Evolutionary conservation across 2,888 invertebrate genomes (phyloP), one percentile per base, ranked within the genome.

Genomic region (Drosophila acutilabella): DNA sequence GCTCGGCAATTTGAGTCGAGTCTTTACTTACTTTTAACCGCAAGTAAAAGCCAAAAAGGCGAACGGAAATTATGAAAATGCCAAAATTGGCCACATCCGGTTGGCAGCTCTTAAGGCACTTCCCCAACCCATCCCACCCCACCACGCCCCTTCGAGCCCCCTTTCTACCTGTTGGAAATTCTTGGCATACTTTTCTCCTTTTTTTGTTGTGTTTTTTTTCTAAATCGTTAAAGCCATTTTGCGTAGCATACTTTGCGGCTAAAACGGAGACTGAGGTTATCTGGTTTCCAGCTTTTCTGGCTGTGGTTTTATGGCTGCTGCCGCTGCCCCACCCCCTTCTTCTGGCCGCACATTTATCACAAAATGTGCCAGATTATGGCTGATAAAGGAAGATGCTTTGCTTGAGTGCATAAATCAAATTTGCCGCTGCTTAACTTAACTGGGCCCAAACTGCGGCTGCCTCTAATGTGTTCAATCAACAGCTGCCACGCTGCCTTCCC

Each of bases 61-160:
- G 48, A 64, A 51, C 88, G 88, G 88, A 85, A 88, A 88, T 85
- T 85, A 88, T 85, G 81, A 85, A 85, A 81, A 83, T 85, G 48
- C 75, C 56, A 61, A 88, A 85, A 88, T 85, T 85, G 78, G 77
- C 81, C 83, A 75, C 75, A 85, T 85, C 88, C 88, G 73, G 20
- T 57, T 53, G 42, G 40, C 33, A 53, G 74, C 53, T 59, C 45
- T 36, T 68, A 33, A 52, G 52, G 23, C 38, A 18, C 54, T 36
- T 41, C 11, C 33, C 26, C n/a, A 2, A 40, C 40, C 16, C 33
- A 11, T 20, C 14, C 20, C 18, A 18, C 18, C 18, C 18, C 2
- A 18, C 18, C 38, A n/a, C n/a, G 5, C 30, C 6, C 48, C 41
- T 41, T 57, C 11, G 6, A 8, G 14, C 18, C 14, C 14, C n/a